Conservation (phyloP, 2,888 invertebrate species). For the Ennomos erosarius region DNA sequence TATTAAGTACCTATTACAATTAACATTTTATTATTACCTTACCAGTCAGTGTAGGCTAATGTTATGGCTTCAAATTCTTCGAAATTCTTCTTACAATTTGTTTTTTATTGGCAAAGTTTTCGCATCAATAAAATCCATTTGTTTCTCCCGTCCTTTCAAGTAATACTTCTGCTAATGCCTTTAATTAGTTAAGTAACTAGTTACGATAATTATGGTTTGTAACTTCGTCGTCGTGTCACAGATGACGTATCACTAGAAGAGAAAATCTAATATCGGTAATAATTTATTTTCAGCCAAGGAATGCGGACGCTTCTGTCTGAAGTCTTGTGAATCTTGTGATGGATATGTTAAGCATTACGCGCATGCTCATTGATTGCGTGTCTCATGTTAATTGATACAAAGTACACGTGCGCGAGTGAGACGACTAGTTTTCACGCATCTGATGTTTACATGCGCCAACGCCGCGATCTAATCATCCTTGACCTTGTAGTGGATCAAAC, state of each 20-base stretch:
- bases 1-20: no score
- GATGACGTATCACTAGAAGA: slow-evolving; percentile 46
- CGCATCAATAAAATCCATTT: slow-evolving; percentile 18
- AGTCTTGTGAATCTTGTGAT: slow-evolving; percentile 65
- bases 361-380: slow-evolving; percentile 49
- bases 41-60: no score
- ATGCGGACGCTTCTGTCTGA: slow-evolving; percentile 68
- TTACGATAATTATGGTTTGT: slow-evolving; percentile 42
- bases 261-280: slow-evolving; percentile 62
- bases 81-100: neutral
- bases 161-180: slow-evolving; percentile 10
- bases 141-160: neutral
- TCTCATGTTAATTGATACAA: slow-evolving; percentile 47
- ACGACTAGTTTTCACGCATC: slow-evolving; percentile 46
- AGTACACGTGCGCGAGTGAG: slow-evolving; percentile 52
- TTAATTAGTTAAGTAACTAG: slow-evolving; percentile 32
- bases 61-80: no score
- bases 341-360: slow-evolving; percentile 49
- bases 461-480: slow-evolving; percentile 68
- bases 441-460: slow-evolving; percentile 49
- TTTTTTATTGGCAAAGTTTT: slow-evolving; percentile 2
- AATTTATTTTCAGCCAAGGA: slow-evolving; percentile 73
- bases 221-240: slow-evolving; percentile 44
- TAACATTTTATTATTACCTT: no score
- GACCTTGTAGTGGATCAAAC: slow-evolving; percentile 73